Percentiles rank a stretch among this genome's conserved stretches.
phyloP scores from a whole-genome alignment of 2,797 vertebrate genomes.

The Cephalopachus bancanus region DNA sequence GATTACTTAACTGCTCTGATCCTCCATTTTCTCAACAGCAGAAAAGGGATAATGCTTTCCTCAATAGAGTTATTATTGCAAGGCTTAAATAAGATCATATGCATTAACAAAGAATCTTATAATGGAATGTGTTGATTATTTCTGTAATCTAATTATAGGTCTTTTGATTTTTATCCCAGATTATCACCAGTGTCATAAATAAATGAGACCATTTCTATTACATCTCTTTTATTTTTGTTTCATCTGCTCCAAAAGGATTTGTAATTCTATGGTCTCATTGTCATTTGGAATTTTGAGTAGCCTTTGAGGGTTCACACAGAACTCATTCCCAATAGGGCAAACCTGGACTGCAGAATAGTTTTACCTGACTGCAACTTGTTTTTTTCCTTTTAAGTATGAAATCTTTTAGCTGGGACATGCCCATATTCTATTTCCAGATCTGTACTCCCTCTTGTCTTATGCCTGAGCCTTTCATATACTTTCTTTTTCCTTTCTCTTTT shows the following conservation, averaged over 20 bases:
- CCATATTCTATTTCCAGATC: neutral
- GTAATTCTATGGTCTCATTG: neutral
- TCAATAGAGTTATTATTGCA: neutral
- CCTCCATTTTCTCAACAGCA: neutral
- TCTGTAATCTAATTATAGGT: constrained; percentile 7
- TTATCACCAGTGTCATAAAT: neutral
- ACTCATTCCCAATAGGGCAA: neutral
- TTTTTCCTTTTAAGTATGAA: neutral
- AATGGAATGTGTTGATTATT: constrained; percentile 18
- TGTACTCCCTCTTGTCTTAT: neutral
- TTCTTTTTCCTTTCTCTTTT: no score
- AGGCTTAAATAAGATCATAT: neutral
- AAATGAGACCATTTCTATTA: neutral
- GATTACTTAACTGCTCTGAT: neutral
- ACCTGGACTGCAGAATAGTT: neutral
- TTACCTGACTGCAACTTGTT: neutral
- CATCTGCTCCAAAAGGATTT: neutral
- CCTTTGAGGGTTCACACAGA: neutral
- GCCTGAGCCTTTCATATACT: neutral
- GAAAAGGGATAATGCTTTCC: neutral
- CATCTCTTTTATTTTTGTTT: neutral
- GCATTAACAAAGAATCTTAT: neutral
- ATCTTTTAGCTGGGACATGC: neutral
- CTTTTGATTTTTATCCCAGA: neutral
- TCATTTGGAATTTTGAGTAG: neutral